Percentiles rank a stretch among this genome's conserved stretches.
Conservation (phyloP, 2,113 vertebrate genomes). For the Oreochromis tanganicae region DNA sequence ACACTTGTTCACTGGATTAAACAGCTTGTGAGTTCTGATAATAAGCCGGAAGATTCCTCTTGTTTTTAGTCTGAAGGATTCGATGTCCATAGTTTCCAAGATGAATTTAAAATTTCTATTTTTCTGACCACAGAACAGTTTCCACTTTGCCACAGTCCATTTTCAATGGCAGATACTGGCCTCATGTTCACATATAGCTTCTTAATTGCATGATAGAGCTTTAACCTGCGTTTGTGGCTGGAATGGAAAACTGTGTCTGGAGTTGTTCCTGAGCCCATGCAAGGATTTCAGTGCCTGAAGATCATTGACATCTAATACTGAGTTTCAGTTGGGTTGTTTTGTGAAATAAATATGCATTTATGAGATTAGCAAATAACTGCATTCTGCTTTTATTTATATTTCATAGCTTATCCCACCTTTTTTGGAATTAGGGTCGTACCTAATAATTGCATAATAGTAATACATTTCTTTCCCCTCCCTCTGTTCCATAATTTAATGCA, state of each 20-base stretch:
- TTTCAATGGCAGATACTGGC: not conserved
- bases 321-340: not conserved
- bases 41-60: not conserved
- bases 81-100: not conserved
- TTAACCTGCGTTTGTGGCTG: not conserved
- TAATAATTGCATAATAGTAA: not conserved
- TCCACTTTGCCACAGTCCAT: not conserved
- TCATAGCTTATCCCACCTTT: not conserved
- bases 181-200: not conserved
- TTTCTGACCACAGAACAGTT: not conserved
- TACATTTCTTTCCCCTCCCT: not conserved
- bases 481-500: not conserved
- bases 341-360: not conserved
- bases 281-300: not conserved
- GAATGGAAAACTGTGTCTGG: not conserved
- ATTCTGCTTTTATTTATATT: not conserved
- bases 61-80: not conserved
- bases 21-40: not conserved
- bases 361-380: not conserved
- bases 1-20: no score
- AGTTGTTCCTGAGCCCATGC: not conserved
- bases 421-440: not conserved
- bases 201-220: not conserved
- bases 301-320: not conserved
- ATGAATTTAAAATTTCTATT: not conserved